Evolutionary conservation across 2,888 invertebrate genomes (phyloP).

Genomic region (Melieria picta): DNA sequence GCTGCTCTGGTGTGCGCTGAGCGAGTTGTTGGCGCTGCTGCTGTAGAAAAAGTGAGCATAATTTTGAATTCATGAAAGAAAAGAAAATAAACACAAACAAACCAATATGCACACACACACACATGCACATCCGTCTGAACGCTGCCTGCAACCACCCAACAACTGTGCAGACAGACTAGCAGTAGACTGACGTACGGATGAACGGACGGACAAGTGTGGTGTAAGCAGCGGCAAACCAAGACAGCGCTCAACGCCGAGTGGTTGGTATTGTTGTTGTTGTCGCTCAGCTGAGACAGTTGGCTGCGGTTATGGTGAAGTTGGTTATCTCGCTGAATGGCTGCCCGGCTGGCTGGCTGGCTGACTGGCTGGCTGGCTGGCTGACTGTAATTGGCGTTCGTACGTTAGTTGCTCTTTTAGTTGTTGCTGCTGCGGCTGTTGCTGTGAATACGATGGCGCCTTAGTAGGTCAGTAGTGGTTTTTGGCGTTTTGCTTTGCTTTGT

Average conservation of each 20-base stretch:
- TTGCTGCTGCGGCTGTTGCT: constrained; percentile 29
- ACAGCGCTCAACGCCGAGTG: not conserved
- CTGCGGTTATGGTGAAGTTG: constrained; percentile 54
- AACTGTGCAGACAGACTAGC: not conserved
- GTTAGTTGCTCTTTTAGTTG: constrained; percentile 28
- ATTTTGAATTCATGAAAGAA: constrained; percentile 23
- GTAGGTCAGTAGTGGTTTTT: constrained; percentile 49
- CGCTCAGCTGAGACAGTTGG: constrained; percentile 61
- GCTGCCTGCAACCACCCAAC: not conserved
- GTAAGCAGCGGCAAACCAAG: constrained; percentile 1
- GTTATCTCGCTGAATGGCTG: too few species aligned
- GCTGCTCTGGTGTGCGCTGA: too few species aligned
- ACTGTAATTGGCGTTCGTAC: constrained; percentile 13
- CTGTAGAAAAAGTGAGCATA: constrained; percentile 35
- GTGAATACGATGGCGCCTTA: constrained; percentile 32
- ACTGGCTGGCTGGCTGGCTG: constrained; percentile 29
- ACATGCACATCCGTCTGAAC: not conserved
- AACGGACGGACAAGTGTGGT: not conserved
- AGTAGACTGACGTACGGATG: not conserved
- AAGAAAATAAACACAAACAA: constrained; percentile 12
- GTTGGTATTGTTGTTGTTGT: constrained; percentile 12
- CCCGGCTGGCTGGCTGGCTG: constrained; percentile 41
- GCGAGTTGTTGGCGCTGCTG: too few species aligned
- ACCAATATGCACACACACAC: not conserved
- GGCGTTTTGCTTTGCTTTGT: constrained; percentile 21